Evolutionary conservation across 1,140 invertebrate species (phyloP), one percentile per base, ranked within the genome.

Genomic region (Centruroides sculpturatus): DNA sequence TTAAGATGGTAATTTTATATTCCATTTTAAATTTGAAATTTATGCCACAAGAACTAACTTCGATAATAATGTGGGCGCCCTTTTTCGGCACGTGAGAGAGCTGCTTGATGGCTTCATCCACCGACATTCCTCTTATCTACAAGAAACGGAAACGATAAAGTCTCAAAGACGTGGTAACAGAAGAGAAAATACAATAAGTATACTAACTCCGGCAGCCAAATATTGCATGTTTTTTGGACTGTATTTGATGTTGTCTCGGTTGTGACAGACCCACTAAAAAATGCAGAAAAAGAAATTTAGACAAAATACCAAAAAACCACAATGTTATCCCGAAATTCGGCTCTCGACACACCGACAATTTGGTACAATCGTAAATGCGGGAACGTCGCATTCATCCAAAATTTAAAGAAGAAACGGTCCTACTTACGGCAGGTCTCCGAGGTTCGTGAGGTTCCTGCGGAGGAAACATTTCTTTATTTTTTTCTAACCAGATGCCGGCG

Each of bases 81-180:
- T 96, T 95, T 66, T 83, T 86, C 7, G 79, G 71, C 2, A 90
- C 74, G 78, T 92, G 94, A 67, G 81, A 84, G 4, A 96, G 75
- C 73, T 96, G 91, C 73, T 87, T 91, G 1, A 96, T 68, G 51
- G 94, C 93, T 77, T 97, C 92, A 76, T 97, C 92, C 1, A 97
- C 82, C 35, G 84, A 78, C 86, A 97, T 86, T 9, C 94, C 94
- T 68, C 92, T 78, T 7, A 79, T 71, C 73, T 55, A 47, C 4
- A 35, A 23, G 23, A 23, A 23, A 23, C 23, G 23, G 23, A 23
- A 23, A 23, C 23, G 2, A 2, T 23, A 23, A 23, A 2, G 23
- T 23, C 23, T 23, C 23, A 23, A 23, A 23, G 23, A 23, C 23
- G 23, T 23, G 23, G 23, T 23, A 23, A 23, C 23, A 2, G 23